Evolutionary conservation across 2,797 vertebrate genomes (phyloP), one percentile per base, ranked within the genome.

Genomic region (Halcyon badia): DNA sequence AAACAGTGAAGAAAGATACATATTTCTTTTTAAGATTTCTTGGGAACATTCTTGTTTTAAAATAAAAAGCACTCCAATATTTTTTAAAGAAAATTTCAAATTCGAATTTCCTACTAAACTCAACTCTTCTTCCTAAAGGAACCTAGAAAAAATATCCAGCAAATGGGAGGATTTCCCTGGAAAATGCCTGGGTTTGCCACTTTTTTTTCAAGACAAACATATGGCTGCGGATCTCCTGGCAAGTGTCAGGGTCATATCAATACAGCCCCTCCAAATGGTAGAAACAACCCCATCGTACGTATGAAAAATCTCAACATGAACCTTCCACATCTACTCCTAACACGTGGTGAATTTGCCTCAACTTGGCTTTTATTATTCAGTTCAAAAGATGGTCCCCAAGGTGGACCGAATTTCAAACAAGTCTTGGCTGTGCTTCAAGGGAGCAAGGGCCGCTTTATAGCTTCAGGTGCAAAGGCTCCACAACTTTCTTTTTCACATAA

Each of bases 381-480:
- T 68, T 88, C 72, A 81, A 85, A 92, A 0, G 1, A 65, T 1
- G 2, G 86, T 93, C 91, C 93, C 85, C 35, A 60, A 96, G 79
- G 91, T 72, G 73, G 89, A 88, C 87, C 72, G 60, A 78, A 75
- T 91, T 96, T 93, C 91, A 77, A 81, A 75, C 89, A 90, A 76
- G 58, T 13, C 70, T 76, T 95, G 89, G 72, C 65, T 56, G 58
- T 28, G 65, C 78, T 94, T 91, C 91, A 93, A 70, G 91, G 58
- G 66, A 90, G 70, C 46, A 66, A 30, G 5, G 76, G 49, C 39
- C 42, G 79, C 82, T 94, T 90, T 91, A 94, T 60, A 60, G 85
- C 77, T 90, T 88, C 93, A 97, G 87, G 93, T 91, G 91, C 85
- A 93, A 95, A 93, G 90, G 72, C 52, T 56, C 72, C 1, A 0